Evolutionary conservation across 2,113 vertebrate species (phyloP).

Genomic region (Lepidothrix coronata): DNA sequence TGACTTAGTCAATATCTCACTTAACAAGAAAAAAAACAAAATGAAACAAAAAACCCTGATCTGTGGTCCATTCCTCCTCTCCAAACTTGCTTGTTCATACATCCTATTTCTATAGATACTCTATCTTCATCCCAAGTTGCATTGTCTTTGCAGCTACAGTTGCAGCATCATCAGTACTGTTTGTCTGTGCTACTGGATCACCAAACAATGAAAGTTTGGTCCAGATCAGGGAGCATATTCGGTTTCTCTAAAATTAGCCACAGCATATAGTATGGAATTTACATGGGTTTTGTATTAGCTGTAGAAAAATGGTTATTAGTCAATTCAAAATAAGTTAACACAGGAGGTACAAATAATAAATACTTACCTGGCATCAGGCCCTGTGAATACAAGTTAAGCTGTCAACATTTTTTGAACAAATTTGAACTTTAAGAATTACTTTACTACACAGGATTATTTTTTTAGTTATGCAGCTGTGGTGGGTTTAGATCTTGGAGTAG

Average conservation of each 20-base stretch:
- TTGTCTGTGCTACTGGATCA: not conserved
- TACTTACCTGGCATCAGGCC: not conserved
- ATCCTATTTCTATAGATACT: not conserved
- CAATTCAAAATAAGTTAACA: not conserved
- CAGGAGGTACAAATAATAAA: not conserved
- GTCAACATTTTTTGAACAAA: not conserved
- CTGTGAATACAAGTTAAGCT: not conserved
- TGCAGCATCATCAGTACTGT: not conserved
- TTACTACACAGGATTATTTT: not conserved
- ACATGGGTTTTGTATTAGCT: not conserved
- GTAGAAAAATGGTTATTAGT: not conserved
- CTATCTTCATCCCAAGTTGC: not conserved
- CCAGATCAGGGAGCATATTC: not conserved
- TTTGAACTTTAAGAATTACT: not conserved
- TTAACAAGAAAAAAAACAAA: not conserved
- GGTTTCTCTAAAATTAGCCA: not conserved
- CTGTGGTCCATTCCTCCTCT: not conserved
- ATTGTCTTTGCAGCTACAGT: not conserved
- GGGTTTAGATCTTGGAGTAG: not conserved
- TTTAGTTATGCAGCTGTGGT: not conserved
- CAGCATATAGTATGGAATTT: not conserved
- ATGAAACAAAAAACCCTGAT: too few species aligned
- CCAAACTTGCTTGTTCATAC: not conserved
- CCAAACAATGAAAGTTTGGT: not conserved
- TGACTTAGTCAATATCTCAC: not conserved